A percentile compares a stretch with the other conserved stretches of the same genome.
These are phyloP conservation scores for Cyphomyrmex costatus DNA, from an alignment of 1,140 invertebrate species.

Conservation along the genomic window DNA sequence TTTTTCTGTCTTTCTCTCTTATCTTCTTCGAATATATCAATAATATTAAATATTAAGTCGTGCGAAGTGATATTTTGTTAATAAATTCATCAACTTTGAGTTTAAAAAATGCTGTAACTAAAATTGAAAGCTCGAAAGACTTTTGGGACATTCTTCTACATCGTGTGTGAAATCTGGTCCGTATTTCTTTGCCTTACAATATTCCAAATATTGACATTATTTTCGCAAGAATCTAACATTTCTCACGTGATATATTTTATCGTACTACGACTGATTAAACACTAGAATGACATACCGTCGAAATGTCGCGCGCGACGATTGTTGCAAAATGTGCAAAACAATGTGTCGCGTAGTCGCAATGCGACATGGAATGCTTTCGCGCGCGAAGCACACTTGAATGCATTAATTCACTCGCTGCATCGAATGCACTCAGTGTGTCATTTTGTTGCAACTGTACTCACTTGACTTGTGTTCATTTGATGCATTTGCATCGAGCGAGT, in stretches of 20 bases:
- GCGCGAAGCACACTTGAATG: neutral
- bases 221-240: slow-evolving; percentile 10
- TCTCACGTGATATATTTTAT: slow-evolving; percentile 19
- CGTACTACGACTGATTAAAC: slow-evolving; percentile 28
- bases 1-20: neutral
- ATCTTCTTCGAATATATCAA: neutral
- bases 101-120: neutral
- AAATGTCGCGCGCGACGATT: slow-evolving; percentile 24
- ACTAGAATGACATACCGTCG: slow-evolving; percentile 15
- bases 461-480: neutral
- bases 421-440: slow-evolving; percentile 34
- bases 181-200: neutral
- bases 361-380: slow-evolving; percentile 31
- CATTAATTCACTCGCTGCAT: slow-evolving; percentile 44
- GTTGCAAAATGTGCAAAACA: slow-evolving; percentile 53
- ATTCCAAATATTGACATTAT: neutral
- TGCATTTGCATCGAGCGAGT: neutral
- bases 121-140: neutral
- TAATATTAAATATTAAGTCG: neutral
- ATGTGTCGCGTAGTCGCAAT: slow-evolving; percentile 20
- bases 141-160: neutral
- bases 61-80: neutral
- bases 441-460: slow-evolving; percentile 4
- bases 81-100: neutral
- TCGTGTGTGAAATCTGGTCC: neutral